phyloP scores from a whole-genome alignment of 2,113 vertebrate species.

The Seriola aureovittata region DNA sequence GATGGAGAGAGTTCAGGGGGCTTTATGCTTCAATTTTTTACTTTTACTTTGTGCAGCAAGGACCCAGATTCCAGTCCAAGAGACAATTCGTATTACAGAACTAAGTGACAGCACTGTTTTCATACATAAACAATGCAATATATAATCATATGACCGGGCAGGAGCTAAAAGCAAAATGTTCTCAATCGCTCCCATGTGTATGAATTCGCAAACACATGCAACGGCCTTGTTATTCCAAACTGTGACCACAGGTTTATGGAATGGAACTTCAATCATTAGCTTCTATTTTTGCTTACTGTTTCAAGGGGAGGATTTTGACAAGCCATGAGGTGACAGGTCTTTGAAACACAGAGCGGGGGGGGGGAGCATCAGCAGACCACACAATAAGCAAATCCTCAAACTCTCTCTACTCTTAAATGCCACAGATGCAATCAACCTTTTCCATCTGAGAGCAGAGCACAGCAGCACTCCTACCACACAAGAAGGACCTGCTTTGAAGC shows the following conservation, averaged over 20 bases:
- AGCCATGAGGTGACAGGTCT: slow-evolving; percentile 63
- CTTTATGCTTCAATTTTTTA: slow-evolving; percentile 14
- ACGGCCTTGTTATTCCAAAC: slow-evolving; percentile 59
- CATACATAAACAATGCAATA: slow-evolving; percentile 40
- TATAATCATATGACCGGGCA: slow-evolving; percentile 35
- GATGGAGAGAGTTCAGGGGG: slow-evolving; percentile 17
- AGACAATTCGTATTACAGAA: slow-evolving; percentile 18
- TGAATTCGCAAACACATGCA: slow-evolving; percentile 57
- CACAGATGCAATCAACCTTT: slow-evolving; percentile 74
- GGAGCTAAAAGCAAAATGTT: slow-evolving; percentile 32
- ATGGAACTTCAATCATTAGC: slow-evolving; percentile 75
- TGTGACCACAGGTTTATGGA: slow-evolving; percentile 52
- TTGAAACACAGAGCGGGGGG: slow-evolving; percentile 56
- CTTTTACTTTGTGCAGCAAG: slow-evolving; percentile 3
- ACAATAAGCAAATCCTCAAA: slow-evolving; percentile 70
- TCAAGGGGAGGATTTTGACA: slow-evolving; percentile 64
- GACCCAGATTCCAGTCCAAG: not conserved
- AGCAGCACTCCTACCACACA: slow-evolving; percentile 67
- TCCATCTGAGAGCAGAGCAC: slow-evolving; percentile 52
- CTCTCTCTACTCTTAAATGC: slow-evolving; percentile 70
- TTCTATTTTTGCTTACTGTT: slow-evolving; percentile 69
- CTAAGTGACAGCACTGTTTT: slow-evolving; percentile 35
- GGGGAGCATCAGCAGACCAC: slow-evolving; percentile 70
- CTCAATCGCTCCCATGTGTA: slow-evolving; percentile 64
- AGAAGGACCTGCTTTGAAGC: slow-evolving; percentile 69